Evolutionary conservation across 2,888 invertebrate species (phyloP), one percentile per base, ranked within the genome.

Genomic region (Unio pictorum): DNA sequence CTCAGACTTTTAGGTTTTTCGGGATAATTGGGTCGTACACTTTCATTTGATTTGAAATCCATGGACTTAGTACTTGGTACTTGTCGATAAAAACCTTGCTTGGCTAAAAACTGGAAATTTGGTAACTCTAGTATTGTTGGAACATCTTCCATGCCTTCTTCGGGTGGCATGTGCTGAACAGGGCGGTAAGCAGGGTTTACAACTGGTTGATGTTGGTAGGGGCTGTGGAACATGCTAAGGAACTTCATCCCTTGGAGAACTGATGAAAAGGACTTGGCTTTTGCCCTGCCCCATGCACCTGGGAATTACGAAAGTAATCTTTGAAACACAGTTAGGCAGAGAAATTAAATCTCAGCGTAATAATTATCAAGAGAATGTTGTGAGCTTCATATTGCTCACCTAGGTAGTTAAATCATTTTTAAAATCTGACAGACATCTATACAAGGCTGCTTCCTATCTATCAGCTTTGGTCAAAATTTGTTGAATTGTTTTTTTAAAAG

Each of bases 51-150:
- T 7, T 57, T 26, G 0, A 65, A 66, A 6, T 20, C 34, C n/a
- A 54, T 20, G 20, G 30, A 26, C 45, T 62, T 64, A 17, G 45
- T 8, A 30, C 66, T 20, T 58, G 62, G 74, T n/a, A 73, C 69
- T 6, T 67, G 61, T 3, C 73, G 73, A 61, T 81, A 81, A 66
- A 71, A 81, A 15, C 81, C 81, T 59, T 81, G 81, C 55, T 67
- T 62, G 0, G 78, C 79, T 4, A 81, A 67, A n/a, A 67, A 78
- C 58, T 71, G 69, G 15, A 79, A 66, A 68, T 81, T 81, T 34
- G 72, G 70, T 11, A 74, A 65, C 66, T 74, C 76, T 17, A 76
- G 68, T 28, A 76, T 68, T 56, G 74, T 76, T 7, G 70, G 74
- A n/a, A 76, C 69, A 15, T 63, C 55, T 23, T 72, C 66, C 23